Evolutionary conservation across 2,113 vertebrate species (phyloP).

Genomic region (human): GRCh38 chr7:116792001-116792500

Average conservation of each 20-base stretch:
- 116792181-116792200: background rate
- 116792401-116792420: background rate
- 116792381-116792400: background rate
- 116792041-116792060: conserved; percentile 1
- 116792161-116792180: background rate
- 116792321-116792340: background rate
- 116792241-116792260: background rate
- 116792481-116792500: no score
- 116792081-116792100: background rate
- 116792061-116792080: background rate
- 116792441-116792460: background rate
- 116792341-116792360: background rate
- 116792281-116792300: background rate
- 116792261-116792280: background rate
- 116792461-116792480: background rate
- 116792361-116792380: background rate
- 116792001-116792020: conserved; percentile 6
- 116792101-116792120: background rate
- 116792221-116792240: background rate
- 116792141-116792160: background rate
- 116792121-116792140: background rate
- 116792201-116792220: background rate
- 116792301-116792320: background rate
- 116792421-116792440: no score
- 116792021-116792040: background rate